Base-by-base conservation (phyloP, 2,113 vertebrate species). In the Elaphurus davidianus region DNA sequence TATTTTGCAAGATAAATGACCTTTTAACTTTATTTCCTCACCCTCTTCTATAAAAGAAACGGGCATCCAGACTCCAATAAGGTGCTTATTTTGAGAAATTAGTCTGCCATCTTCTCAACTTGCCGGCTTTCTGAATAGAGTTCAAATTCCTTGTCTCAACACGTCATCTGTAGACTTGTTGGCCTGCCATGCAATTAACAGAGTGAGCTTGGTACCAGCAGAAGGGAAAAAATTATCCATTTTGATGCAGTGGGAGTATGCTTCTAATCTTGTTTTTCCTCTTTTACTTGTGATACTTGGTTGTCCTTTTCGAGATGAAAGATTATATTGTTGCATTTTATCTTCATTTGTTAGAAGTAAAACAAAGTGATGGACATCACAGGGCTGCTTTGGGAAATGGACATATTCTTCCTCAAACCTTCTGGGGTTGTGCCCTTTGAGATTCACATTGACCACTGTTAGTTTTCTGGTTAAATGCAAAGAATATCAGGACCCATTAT, bases 401-500 rank as follows among this genome's bases (percentile, higher is more conserved):
- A 11, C 17, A 6, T 59, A 40, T 76, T 96, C 23, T 87, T 93
- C 43, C 16, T 96, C 7, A 89, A 25, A 71, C 50, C 27, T 95
- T 97, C 93, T 83, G n/a, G 40, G 40, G 23, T 67, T 93, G 12
- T 96, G 25, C 50, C 67, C 71, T 98, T 92, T 95, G 87, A 94
- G 79, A 92, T 96, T 25, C 10, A 45, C 50, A 97, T 94, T 97
- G 95, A 91, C 87, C 43, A 90, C 11, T 21, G 30, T 82, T 92
- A 74, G 52, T 87, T 94, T 97, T 97, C 60, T 94, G 76, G 87
- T 90, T 96, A 91, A 54, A 90, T 59, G 91, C 86, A 96, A 90
- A 90, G 91, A 88, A 28, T 95, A 96, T 67, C 88, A 95, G 59
- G 94, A 85, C 92, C 30, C 43, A 89, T 84, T 97, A 28, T 98